These are phyloP conservation scores for Ia io DNA, from an alignment of 2,113 vertebrate species.

Conservation along the genomic window DNA sequence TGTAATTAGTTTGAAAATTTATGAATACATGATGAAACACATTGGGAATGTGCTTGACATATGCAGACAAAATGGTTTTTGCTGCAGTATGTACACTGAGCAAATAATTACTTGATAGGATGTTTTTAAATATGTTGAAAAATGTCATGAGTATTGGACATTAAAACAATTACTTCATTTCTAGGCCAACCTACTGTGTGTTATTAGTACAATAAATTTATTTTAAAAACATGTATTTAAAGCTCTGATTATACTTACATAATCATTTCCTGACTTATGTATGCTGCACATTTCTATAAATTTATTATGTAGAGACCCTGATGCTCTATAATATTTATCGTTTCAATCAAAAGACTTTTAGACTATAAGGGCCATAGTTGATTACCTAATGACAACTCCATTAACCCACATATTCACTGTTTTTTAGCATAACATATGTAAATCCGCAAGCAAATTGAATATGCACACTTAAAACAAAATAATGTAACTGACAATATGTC, in stretches of 20 bases:
- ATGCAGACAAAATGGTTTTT: background rate
- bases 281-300: background rate
- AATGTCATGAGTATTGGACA: background rate
- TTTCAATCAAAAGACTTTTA: slow-evolving; percentile 26
- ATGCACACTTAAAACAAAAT: background rate
- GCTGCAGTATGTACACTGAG: background rate
- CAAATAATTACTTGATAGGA: background rate
- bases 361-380: background rate
- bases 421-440: background rate
- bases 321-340: background rate
- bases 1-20: background rate
- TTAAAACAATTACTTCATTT: slow-evolving; percentile 3
- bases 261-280: background rate
- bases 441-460: background rate
- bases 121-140: background rate
- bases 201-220: background rate
- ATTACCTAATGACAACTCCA: background rate
- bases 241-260: background rate
- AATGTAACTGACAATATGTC: background rate
- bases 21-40: background rate
- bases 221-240: background rate
- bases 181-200: background rate
- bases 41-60: background rate
- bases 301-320: background rate
- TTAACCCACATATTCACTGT: background rate